Percentiles rank a stretch among this genome's conserved stretches.
These are phyloP conservation scores for Tragelaphus imberbis DNA, from an alignment of 2,113 vertebrate genomes.

Conservation along the genomic window DNA sequence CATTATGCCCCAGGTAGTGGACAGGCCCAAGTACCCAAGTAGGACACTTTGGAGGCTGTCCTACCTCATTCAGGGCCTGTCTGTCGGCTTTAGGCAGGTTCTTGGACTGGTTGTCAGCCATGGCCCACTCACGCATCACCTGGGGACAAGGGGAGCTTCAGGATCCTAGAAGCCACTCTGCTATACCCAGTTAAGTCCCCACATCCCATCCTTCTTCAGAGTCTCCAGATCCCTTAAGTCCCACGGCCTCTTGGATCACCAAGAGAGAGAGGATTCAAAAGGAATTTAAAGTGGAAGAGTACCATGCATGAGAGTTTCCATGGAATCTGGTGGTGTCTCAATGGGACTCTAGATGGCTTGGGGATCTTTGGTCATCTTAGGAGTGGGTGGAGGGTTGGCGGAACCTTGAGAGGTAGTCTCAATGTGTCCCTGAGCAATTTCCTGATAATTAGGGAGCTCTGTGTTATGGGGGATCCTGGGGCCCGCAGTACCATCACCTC, in stretches of 20 bases:
- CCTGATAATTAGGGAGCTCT: not conserved
- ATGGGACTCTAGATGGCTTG: not conserved
- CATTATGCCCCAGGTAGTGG: not conserved
- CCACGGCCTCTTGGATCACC: not conserved
- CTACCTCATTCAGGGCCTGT: constrained; percentile 81
- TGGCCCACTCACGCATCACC: constrained; percentile 96
- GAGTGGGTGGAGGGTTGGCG: not conserved
- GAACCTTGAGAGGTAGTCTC: not conserved
- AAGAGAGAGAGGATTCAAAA: not conserved
- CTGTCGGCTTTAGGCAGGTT: constrained; percentile 89
- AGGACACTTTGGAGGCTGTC: not conserved
- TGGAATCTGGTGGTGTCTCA: not conserved
- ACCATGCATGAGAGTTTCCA: not conserved
- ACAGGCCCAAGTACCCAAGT: not conserved
- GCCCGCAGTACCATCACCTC: constrained; percentile 77
- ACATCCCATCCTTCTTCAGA: not conserved
- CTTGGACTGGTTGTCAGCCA: constrained; percentile 91
- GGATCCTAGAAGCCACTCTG: constrained; percentile 76
- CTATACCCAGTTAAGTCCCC: constrained; percentile 72
- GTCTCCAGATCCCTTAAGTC: not conserved
- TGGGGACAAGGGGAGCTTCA: constrained; percentile 69
- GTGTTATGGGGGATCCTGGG: not conserved
- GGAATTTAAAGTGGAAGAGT: not conserved
- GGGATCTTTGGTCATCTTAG: not conserved
- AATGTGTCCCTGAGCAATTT: not conserved